These are phyloP conservation scores for Cataglyphis cursor DNA, from an alignment of 2,888 invertebrate species.

Conservation along the genomic window DNA sequence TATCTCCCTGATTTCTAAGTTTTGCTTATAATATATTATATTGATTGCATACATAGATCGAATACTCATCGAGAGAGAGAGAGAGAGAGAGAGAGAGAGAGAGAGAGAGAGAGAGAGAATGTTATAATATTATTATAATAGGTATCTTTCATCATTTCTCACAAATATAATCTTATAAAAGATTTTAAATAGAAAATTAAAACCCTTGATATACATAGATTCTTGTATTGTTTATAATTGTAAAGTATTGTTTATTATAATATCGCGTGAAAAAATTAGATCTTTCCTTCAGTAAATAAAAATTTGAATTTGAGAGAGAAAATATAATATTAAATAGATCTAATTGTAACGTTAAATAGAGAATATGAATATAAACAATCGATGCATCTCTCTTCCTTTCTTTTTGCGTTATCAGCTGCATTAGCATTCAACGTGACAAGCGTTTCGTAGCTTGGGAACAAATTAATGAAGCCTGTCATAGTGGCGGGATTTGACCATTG, in stretches of 20 bases:
- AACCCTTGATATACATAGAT: background rate
- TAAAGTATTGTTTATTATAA: no score
- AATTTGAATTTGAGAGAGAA: background rate
- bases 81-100: no score
- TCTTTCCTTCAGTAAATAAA: background rate
- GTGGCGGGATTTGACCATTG: slow-evolving; percentile 75
- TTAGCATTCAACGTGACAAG: slow-evolving; percentile 59
- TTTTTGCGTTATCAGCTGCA: slow-evolving; percentile 27
- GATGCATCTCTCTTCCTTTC: background rate
- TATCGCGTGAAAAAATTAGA: background rate
- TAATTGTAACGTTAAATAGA: background rate
- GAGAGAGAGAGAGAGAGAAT: no score
- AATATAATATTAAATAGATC: background rate
- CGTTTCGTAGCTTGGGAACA: slow-evolving; percentile 73
- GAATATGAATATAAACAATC: background rate
- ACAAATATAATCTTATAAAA: no score
- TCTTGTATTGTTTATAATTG: background rate
- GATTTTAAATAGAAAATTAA: no score
- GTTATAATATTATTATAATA: no score
- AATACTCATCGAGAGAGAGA: no score
- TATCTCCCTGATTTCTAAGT: no score
- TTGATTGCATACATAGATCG: no score
- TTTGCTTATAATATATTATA: no score
- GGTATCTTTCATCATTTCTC: no score
- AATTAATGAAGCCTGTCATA: slow-evolving; percentile 74